Conservation (phyloP, 2,113 vertebrate genomes). For the Hydrochoerus hydrochaeris region DNA sequence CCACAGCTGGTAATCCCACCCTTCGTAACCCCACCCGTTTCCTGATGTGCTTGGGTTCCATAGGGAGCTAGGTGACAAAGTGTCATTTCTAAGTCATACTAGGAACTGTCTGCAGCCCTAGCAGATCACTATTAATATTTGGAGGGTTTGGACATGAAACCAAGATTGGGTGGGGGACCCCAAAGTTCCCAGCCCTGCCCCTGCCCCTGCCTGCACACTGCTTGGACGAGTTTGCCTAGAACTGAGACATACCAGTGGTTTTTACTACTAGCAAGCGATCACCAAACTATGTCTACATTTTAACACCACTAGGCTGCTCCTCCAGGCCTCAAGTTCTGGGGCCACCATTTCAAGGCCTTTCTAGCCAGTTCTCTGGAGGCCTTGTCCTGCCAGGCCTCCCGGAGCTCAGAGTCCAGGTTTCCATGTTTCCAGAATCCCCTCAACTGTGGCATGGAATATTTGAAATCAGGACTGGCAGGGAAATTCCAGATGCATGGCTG, state of each 20-base stretch:
- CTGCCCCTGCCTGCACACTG: not conserved
- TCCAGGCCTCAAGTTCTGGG: not conserved
- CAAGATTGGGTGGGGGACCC: fast-evolving
- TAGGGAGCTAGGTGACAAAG: not conserved
- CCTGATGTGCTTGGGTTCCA: not conserved
- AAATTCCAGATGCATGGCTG: fast-evolving
- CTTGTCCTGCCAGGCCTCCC: fast-evolving
- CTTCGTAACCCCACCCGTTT: not conserved
- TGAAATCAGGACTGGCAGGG: not conserved
- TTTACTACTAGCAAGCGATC: not conserved
- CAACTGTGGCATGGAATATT: fast-evolving
- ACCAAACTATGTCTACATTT: not conserved
- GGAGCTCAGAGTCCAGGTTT: not conserved
- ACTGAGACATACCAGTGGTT: not conserved
- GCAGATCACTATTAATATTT: fast-evolving
- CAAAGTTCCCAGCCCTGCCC: not conserved
- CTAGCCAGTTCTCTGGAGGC: fast-evolving
- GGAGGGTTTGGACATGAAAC: not conserved
- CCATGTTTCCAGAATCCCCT: not conserved
- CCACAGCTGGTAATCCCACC: fast-evolving
- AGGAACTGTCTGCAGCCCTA: not conserved
- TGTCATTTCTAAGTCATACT: not conserved
- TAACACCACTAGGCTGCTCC: not conserved
- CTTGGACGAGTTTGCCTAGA: not conserved
- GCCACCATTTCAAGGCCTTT: not conserved